These are phyloP conservation scores for Liasis olivaceus DNA, from an alignment of 2,797 vertebrate genomes.

Conservation along the genomic window DNA sequence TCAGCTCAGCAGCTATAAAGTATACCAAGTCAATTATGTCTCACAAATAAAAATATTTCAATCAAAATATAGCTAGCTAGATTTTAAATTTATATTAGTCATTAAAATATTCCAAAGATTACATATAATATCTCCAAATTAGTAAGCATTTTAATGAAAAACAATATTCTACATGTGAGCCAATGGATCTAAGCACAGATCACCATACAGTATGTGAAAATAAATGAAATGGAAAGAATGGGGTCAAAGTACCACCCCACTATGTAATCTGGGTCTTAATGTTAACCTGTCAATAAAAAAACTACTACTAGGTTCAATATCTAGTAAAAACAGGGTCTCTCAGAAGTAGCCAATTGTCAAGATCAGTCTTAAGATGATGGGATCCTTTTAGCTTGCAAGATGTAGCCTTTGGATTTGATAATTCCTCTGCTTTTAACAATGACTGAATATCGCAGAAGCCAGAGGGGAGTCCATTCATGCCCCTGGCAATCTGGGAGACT, in stretches of 20 bases:
- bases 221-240: conserved; percentile 51
- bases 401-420: conserved; percentile 98
- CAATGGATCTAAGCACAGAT: conserved; percentile 42
- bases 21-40: conserved; percentile 40
- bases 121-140: conserved; percentile 61
- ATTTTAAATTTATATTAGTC: conserved; percentile 76
- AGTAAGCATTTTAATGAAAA: conserved; percentile 61
- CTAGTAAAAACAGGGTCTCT: conserved; percentile 32
- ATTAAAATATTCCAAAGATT: conserved; percentile 70
- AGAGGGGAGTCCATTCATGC: conserved; percentile 88
- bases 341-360: conserved; percentile 25
- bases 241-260: conserved; percentile 36
- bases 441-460: conserved; percentile 97
- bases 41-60: conserved; percentile 70
- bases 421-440: conserved; percentile 98
- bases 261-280: conserved; percentile 34
- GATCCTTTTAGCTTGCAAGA: conserved; percentile 88
- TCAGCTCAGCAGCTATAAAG: conserved; percentile 54
- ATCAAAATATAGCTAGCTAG: conserved; percentile 71
- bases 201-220: conserved; percentile 44
- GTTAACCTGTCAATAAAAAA: conserved; percentile 50
- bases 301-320: conserved; percentile 49
- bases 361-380: conserved; percentile 67
- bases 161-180: conserved; percentile 55
- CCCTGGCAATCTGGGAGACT: conserved; percentile 78